Evolutionary conservation across 1,140 invertebrate species (phyloP).

Genomic region (Muscidifurax raptorellus): DNA sequence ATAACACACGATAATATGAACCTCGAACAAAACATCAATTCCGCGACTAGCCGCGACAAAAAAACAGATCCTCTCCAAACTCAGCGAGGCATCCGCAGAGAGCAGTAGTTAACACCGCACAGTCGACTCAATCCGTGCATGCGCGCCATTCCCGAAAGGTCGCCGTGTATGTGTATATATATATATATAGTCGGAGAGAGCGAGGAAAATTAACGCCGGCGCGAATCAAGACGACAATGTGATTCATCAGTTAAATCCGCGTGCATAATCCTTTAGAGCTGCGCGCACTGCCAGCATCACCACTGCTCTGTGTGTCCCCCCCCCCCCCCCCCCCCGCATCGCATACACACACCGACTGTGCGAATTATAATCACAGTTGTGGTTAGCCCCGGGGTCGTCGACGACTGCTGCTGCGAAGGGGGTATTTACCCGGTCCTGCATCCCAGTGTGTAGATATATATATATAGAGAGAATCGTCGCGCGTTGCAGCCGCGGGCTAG

Average conservation of each 20-base stretch:
- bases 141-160: background rate
- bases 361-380: slow-evolving; percentile 76
- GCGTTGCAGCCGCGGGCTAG: slow-evolving; percentile 63
- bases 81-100: background rate
- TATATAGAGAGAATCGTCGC: slow-evolving; percentile 47
- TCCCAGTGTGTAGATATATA: background rate
- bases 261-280: slow-evolving; percentile 76
- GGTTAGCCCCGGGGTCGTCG: slow-evolving; percentile 64
- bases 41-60: background rate
- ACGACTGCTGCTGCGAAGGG: slow-evolving; percentile 60
- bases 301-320: slow-evolving; percentile 39
- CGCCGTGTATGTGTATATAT: background rate
- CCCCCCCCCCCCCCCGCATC: slow-evolving; percentile 29
- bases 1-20: too few species aligned
- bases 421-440: slow-evolving; percentile 69
- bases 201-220: slow-evolving; percentile 73
- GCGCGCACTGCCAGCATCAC: slow-evolving; percentile 51
- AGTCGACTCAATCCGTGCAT: slow-evolving; percentile 1
- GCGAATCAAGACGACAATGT: slow-evolving; percentile 77
- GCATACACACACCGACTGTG: slow-evolving; percentile 54
- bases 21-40: too few species aligned
- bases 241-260: slow-evolving; percentile 77
- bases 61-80: background rate
- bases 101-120: background rate
- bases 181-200: background rate